Percentiles rank a stretch among this genome's conserved stretches.
Conservation (phyloP, 2,888 invertebrate species). For the Nemoura dubitans region DNA sequence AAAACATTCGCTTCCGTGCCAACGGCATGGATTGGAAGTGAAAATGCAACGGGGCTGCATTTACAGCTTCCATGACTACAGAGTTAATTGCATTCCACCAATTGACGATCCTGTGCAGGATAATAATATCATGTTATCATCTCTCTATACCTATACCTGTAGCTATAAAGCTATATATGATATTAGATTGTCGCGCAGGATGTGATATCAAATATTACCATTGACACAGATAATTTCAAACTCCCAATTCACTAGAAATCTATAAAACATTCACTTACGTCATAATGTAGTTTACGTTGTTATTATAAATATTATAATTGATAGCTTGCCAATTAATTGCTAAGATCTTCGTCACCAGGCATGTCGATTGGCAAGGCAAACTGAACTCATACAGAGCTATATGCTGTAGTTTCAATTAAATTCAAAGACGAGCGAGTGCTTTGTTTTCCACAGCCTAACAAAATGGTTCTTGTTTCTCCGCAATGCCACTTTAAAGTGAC, state of each 20-base stretch:
- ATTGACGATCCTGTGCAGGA: background rate
- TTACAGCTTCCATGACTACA: background rate
- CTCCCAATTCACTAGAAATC: background rate
- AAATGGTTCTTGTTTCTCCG: background rate
- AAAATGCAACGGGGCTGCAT: background rate
- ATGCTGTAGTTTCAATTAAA: background rate
- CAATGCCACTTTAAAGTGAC: background rate
- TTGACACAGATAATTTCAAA: background rate
- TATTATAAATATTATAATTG: conserved; percentile 14
- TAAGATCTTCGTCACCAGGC: background rate
- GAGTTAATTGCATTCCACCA: background rate
- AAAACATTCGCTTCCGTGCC: background rate
- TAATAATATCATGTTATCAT: background rate
- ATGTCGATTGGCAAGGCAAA: background rate
- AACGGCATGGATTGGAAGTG: background rate
- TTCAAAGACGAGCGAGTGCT: background rate
- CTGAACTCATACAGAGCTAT: background rate
- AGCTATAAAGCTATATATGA: too few species aligned
- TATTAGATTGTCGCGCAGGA: background rate
- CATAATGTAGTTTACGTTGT: background rate
- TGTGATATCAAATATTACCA: background rate
- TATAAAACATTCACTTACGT: background rate
- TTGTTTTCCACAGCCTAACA: background rate
- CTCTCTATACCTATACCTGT: background rate
- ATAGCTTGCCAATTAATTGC: background rate